phyloP scores from a whole-genome alignment of 2,113 vertebrate genomes.

The Oreochromis spilurus region DNA sequence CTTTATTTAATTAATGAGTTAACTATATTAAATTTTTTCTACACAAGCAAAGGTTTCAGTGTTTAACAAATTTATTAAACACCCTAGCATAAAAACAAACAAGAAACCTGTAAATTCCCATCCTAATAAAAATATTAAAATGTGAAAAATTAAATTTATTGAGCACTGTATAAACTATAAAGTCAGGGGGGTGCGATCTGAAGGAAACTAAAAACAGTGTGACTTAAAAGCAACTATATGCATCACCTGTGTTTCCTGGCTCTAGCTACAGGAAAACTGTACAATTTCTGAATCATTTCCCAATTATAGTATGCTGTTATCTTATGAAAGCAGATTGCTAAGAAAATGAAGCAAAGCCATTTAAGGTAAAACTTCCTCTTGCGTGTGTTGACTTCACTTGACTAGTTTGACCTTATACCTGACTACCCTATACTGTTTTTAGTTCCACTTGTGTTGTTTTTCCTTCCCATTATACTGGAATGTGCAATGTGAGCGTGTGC shows the following conservation, averaged over 20 bases:
- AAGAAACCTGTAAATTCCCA: not conserved
- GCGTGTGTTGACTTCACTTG: not conserved
- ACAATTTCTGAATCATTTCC: not conserved
- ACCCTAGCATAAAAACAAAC: not conserved
- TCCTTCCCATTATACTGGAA: not conserved
- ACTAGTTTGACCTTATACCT: not conserved
- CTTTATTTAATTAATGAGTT: not conserved
- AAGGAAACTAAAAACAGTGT: not conserved
- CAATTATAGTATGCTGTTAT: not conserved
- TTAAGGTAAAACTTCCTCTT: not conserved
- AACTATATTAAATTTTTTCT: not conserved
- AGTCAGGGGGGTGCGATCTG: not conserved
- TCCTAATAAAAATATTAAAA: not conserved
- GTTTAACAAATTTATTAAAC: not conserved
- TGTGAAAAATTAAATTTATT: not conserved
- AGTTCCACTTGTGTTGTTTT: not conserved
- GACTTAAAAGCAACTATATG: not conserved
- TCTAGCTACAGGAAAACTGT: not conserved
- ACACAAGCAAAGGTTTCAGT: not conserved
- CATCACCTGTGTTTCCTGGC: not conserved
- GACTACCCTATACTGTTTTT: not conserved
- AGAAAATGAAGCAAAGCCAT: not conserved
- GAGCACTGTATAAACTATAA: not conserved
- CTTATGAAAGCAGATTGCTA: not conserved
- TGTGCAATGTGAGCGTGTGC: not conserved